These are phyloP conservation scores for Macaria liturata DNA, from an alignment of 2,888 invertebrate species.

Conservation along the genomic window DNA sequence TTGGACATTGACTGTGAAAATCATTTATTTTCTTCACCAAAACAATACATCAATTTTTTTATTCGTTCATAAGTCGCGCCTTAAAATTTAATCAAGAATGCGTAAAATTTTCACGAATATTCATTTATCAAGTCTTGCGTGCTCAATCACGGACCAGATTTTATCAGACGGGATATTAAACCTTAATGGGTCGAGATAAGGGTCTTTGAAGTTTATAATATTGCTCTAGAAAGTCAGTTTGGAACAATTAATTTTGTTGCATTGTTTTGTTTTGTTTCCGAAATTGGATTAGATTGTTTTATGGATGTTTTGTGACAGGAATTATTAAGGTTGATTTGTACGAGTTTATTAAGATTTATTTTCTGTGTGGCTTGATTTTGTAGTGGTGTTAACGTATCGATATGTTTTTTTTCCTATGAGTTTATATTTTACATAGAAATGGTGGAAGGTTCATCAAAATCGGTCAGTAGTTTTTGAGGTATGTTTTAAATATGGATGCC, in stretches of 20 bases:
- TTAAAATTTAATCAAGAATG: constrained; percentile 58
- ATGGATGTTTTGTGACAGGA: constrained; percentile 21
- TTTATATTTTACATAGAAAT: no score
- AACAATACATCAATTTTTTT: no score
- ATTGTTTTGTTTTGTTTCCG: constrained; percentile 22
- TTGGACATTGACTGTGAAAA: no score
- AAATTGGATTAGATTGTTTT: constrained; percentile 26
- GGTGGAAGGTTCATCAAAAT: no score
- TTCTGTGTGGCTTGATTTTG: no score
- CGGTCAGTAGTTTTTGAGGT: no score
- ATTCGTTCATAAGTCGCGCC: no score
- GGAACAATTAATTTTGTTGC: constrained; percentile 20
- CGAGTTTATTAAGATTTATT: no score
- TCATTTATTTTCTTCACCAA: no score
- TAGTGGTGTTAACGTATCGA: no score
- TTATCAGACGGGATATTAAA: constrained; percentile 20
- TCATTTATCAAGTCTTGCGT: constrained; percentile 76
- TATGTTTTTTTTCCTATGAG: no score
- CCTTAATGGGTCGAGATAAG: constrained; percentile 13
- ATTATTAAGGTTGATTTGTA: constrained; percentile 18
- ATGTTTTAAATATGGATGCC: no score
- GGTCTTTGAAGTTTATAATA: background rate
- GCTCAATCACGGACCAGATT: constrained; percentile 57
- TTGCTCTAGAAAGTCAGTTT: constrained; percentile 2
- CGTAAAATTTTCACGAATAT: constrained; percentile 72